phyloP scores from a whole-genome alignment of 2,888 invertebrate species.

The Trissolcus japonicus region DNA sequence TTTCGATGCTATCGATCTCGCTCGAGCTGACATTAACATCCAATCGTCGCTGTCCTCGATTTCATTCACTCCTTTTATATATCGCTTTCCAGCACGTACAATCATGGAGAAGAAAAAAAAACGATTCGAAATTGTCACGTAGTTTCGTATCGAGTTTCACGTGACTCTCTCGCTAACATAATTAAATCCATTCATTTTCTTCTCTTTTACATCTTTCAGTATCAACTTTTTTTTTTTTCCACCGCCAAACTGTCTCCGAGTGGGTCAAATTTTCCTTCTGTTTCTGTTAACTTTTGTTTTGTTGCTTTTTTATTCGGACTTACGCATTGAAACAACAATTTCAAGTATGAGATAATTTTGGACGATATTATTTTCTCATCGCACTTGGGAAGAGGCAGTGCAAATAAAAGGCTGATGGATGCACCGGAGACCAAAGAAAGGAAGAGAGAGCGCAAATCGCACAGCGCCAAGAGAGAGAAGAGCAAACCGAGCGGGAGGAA shows the following conservation, averaged over 20 bases:
- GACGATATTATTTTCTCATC: constrained; percentile 38
- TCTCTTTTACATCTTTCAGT: background rate
- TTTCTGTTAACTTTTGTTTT: too few relatives aligned
- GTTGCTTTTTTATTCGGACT: too few relatives aligned
- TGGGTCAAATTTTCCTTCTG: too few relatives aligned
- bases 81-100: constrained; percentile 37
- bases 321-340: constrained; percentile 29
- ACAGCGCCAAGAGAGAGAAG: constrained; percentile 13
- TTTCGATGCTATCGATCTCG: constrained; percentile 23
- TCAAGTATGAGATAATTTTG: constrained; percentile 52
- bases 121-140: background rate
- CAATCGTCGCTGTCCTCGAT: constrained; percentile 29
- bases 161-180: background rate
- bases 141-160: constrained; percentile 1
- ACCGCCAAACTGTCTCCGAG: background rate
- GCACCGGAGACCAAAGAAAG: constrained; percentile 7
- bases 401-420: constrained; percentile 29
- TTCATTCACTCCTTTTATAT: constrained; percentile 32
- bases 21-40: constrained; percentile 38
- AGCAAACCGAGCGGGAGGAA: constrained; percentile 38
- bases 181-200: background rate
- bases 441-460: constrained; percentile 17
- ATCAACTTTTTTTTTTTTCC: background rate
- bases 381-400: constrained; percentile 18
- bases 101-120: background rate